Conservation (phyloP, 2,797 vertebrate genomes). For the Pseudopleuronectes americanus region DNA sequence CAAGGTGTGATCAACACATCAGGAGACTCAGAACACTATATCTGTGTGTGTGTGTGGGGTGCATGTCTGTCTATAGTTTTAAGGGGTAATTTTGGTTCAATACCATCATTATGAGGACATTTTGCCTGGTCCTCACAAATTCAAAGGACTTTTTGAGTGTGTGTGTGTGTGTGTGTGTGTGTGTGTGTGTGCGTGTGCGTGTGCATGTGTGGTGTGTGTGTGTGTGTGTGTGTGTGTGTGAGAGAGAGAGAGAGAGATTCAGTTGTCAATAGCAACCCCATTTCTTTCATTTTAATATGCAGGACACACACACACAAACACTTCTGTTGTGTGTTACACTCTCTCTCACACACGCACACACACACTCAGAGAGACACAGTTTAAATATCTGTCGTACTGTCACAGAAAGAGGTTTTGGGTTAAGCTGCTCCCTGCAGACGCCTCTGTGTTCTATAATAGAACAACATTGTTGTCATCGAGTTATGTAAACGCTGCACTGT, state of each 20-base stretch:
- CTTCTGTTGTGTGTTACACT: slow-evolving; percentile 29
- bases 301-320: slow-evolving; percentile 51
- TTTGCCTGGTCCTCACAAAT: too few species aligned
- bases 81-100: too few species aligned
- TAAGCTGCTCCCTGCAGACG: slow-evolving; percentile 57
- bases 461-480: slow-evolving; percentile 18
- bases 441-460: slow-evolving; percentile 28
- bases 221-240: slow-evolving; percentile 6
- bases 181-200: not conserved
- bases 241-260: slow-evolving; percentile 10
- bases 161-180: too few species aligned
- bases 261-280: slow-evolving; percentile 53
- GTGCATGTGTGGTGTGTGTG: slow-evolving; percentile 11
- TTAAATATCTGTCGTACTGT: slow-evolving; percentile 12
- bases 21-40: not conserved
- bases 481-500: slow-evolving; percentile 48
- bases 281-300: slow-evolving; percentile 66
- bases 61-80: too few species aligned
- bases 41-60: not conserved
- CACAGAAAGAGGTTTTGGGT: slow-evolving; percentile 30
- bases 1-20: slow-evolving; percentile 8
- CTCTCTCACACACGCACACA: slow-evolving; percentile 8
- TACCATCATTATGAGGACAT: too few species aligned
- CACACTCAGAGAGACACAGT: not conserved
- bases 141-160: too few species aligned